phyloP scores from a whole-genome alignment of 1,140 invertebrate species.

The Oryzaephilus surinamensis region DNA sequence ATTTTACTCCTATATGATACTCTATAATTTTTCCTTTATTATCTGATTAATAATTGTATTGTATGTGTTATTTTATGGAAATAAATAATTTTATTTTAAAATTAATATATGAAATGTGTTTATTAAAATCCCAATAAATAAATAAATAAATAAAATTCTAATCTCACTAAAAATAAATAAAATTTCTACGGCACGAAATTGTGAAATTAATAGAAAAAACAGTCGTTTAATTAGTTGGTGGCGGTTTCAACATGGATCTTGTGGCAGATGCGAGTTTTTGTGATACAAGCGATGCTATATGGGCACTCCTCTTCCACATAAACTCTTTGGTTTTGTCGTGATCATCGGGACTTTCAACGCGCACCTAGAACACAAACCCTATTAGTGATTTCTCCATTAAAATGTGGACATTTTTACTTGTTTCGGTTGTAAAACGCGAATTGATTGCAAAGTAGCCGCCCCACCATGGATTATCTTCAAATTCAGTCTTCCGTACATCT shows the following conservation, averaged over 20 bases:
- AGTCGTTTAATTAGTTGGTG: no score
- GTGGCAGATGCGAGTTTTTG: conserved; percentile 65
- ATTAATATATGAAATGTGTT: no score
- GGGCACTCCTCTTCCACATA: conserved; percentile 67
- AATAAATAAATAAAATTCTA: no score
- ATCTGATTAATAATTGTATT: no score
- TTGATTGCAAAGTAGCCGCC: conserved; percentile 65
- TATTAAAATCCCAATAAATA: no score
- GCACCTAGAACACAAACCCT: conserved; percentile 46
- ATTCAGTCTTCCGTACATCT: conserved; percentile 70
- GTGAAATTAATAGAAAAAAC: no score
- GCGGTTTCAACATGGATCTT: conserved; percentile 58
- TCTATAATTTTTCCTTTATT: no score
- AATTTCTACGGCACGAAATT: no score
- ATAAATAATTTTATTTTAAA: no score
- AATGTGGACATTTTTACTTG: conserved; percentile 46
- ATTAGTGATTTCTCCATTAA: neutral
- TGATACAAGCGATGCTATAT: conserved; percentile 71
- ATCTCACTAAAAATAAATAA: no score
- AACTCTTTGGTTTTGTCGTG: conserved; percentile 72
- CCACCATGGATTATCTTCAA: conserved; percentile 65
- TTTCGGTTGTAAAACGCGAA: conserved; percentile 73
- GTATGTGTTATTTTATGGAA: no score
- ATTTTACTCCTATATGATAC: no score
- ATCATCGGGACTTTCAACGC: conserved; percentile 67